Evolutionary conservation across 2,113 vertebrate genomes (phyloP), one percentile per base, ranked within the genome.

Genomic region (Cardinalis cardinalis): DNA sequence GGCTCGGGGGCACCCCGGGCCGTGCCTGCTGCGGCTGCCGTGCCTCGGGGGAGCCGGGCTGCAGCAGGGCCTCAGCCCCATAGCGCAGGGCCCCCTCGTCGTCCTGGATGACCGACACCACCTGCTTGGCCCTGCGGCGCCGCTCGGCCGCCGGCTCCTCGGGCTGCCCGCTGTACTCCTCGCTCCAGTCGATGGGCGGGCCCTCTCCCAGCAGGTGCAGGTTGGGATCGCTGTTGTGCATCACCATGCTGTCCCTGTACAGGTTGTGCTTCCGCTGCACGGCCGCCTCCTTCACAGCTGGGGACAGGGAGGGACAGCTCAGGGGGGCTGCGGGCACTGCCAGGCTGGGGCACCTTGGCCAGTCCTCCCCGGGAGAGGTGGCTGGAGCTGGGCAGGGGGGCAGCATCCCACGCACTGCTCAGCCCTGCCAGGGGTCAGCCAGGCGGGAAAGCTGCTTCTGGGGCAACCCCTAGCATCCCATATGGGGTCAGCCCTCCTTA

Each of bases 271-370:
- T 99, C 80, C 98, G 96, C 98, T 99, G 99, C 84, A 99, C 98
- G 0, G 99, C 99, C 0, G 99, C 99, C 80, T 99, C 99, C 96
- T 99, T 99, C 97, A 99, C 99, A 3, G 98, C 99, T 99, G 97
- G 3, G 71, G 7, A 66, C 55, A 58, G 8, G 38, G 1, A 70
- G 34, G 60, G 52, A 60, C 26, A 4, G 6, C 64, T 77, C 65
- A 96, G 5, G 11, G 7, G 26, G 60, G 48, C 36, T 60, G 44
- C 0, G 7, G 64, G 12, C 5, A 32, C 7, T 0, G 0, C 31
- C 1, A 0, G 9, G 15, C 8, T 4, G 2, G 5, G 68, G 14
- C 8, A 24, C 13, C 56, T 20, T 10, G 4, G 23, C 66, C 61
- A 1, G 15, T 0, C 3, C 55, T 10, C 12, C 10, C 52, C 53